phyloP scores from a whole-genome alignment of 1,140 invertebrate species.

The Drosophila sproati region DNA sequence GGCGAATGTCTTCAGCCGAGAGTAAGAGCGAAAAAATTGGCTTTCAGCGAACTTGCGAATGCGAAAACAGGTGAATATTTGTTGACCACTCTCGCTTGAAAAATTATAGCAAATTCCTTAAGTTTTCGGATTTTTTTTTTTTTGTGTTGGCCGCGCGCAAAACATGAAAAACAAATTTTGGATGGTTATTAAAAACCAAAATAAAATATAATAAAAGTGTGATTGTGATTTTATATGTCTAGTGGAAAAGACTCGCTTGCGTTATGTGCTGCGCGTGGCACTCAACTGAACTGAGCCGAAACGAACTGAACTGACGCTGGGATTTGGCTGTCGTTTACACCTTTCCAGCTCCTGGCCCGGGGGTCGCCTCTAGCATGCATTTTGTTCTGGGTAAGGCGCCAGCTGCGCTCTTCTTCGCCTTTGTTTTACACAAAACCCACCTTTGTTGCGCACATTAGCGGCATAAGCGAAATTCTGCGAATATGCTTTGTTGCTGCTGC shows the following conservation, averaged over 20 bases:
- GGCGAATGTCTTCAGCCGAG: neutral
- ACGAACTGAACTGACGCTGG: slow-evolving; percentile 25
- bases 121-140: slow-evolving; percentile 12
- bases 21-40: slow-evolving; percentile 19
- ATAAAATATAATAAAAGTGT: slow-evolving; percentile 1
- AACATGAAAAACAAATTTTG: slow-evolving; percentile 41
- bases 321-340: slow-evolving; percentile 13
- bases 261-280: slow-evolving; percentile 36
- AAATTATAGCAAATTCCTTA: slow-evolving; percentile 45
- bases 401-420: slow-evolving; percentile 26
- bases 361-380: slow-evolving; percentile 7
- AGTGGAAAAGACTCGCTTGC: slow-evolving; percentile 26
- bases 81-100: slow-evolving; percentile 48
- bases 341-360: neutral
- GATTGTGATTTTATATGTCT: slow-evolving; percentile 46
- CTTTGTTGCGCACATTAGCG: slow-evolving; percentile 29
- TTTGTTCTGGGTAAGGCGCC: slow-evolving; percentile 2
- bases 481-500: neutral
- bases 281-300: slow-evolving; percentile 42
- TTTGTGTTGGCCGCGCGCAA: slow-evolving; percentile 16
- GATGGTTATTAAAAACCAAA: slow-evolving; percentile 17
- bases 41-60: slow-evolving; percentile 51
- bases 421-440: slow-evolving; percentile 31
- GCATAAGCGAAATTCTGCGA: slow-evolving; percentile 2
- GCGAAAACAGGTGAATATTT: slow-evolving; percentile 57